Evolutionary conservation across 2,113 vertebrate species (phyloP).

Genomic region (Oxygymnocypris stewartii): DNA sequence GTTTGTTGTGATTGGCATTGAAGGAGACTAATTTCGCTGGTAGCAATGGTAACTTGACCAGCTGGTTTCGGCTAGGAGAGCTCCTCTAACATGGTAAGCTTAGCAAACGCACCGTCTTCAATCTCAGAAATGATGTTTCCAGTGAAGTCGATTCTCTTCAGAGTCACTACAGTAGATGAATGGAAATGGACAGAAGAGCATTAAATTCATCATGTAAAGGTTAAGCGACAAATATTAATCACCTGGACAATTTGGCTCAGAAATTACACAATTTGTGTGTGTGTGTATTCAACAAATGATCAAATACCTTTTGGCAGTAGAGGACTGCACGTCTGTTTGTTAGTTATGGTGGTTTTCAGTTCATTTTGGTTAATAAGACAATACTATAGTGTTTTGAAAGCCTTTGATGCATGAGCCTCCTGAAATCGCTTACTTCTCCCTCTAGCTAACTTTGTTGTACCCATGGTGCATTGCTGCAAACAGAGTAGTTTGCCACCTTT

Average conservation of each 20-base stretch:
- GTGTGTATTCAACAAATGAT: not conserved
- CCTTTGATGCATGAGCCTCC: not conserved
- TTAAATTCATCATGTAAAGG: not conserved
- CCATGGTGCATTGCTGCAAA: constrained; percentile 5
- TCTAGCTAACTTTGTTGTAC: not conserved
- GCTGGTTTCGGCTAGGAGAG: constrained; percentile 88
- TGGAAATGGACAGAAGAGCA: not conserved
- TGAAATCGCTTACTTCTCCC: not conserved
- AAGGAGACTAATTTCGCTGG: constrained; percentile 85
- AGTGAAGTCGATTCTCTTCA: constrained; percentile 94
- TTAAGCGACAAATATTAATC: not conserved
- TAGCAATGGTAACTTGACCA: constrained; percentile 89
- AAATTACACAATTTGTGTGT: not conserved
- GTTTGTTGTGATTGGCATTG: constrained; percentile 88
- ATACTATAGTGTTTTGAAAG: not conserved
- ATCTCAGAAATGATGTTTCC: constrained; percentile 94
- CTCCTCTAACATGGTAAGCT: constrained; percentile 86
- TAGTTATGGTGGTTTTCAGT: not conserved
- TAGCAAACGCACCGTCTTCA: constrained; percentile 91
- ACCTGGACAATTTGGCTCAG: not conserved
- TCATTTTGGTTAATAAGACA: not conserved
- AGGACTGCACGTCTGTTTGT: not conserved
- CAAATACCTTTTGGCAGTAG: too few relatives aligned
- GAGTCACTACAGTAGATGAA: constrained; percentile 78
- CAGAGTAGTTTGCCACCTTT: constrained; percentile 34